Percentiles rank a stretch among this genome's conserved stretches.
Conservation (phyloP, 2,888 invertebrate genomes). For the Eledone cirrhosa region DNA sequence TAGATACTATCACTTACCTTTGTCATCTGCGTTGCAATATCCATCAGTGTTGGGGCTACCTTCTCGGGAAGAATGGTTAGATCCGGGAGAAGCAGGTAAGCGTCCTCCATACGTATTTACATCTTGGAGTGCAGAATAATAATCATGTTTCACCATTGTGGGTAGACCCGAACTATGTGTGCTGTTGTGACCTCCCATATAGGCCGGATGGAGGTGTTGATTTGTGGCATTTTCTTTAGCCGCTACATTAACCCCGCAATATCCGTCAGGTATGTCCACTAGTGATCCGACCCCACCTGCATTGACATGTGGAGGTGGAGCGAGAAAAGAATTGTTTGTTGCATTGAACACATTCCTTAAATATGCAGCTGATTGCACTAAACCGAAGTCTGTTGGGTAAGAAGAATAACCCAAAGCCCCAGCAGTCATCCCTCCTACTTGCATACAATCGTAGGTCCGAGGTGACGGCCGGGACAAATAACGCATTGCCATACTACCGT, state of each 20-base stretch:
- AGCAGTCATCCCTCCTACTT: conserved; percentile 1
- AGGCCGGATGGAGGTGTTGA: conserved; percentile 15
- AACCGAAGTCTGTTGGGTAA: conserved; percentile 10
- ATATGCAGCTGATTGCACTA: conserved; percentile 14
- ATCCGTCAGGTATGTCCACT: conserved; percentile 19
- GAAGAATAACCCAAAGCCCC: conserved; percentile 17
- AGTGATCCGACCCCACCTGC: neutral
- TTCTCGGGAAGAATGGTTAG: conserved; percentile 17
- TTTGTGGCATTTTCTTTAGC: conserved; percentile 19
- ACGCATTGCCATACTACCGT: neutral
- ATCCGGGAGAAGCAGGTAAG: conserved; percentile 25
- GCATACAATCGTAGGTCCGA: conserved; percentile 25
- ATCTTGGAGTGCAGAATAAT: conserved; percentile 21
- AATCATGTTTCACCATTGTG: conserved; percentile 17
- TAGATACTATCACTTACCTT: neutral
- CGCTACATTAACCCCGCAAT: neutral
- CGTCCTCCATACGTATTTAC: conserved; percentile 25
- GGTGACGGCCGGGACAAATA: conserved; percentile 21
- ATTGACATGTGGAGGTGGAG: neutral
- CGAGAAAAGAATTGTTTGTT: neutral
- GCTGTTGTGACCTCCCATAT: conserved; percentile 18
- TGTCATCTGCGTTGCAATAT: neutral
- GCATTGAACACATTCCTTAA: conserved; percentile 23
- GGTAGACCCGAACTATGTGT: conserved; percentile 12
- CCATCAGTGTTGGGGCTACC: conserved; percentile 17